Base-by-base conservation (phyloP, 2,113 vertebrate species). In the Dicrurus megarhynchus region DNA sequence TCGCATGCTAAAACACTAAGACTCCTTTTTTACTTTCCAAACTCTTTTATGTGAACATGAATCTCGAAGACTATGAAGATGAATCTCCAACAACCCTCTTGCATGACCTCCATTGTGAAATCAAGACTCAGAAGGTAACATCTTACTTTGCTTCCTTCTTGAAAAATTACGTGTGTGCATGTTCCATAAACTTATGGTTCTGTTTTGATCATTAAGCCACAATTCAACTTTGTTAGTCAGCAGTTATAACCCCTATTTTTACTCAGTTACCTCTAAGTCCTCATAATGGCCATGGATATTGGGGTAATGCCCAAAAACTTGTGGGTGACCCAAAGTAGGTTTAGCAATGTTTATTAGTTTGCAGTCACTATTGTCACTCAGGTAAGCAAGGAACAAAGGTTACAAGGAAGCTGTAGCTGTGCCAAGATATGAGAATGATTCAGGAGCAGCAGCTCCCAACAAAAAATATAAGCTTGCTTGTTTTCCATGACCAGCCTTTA, bases 41-140 rank as follows among this genome's bases (percentile, higher is more conserved):
- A 91, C 26, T 6, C 10, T 47, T 50, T 52, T 74, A 82, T 50
- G 14, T 92, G 74, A 84, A 92, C 13, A 6, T 91, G 73, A 9
- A 1, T 76, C 49, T 84, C 57, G 90, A 98, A 95, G 97, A 97
- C 35, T 96, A 94, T 60, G 95, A 98, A 47, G 98, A 97, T 26
- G 98, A 96, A 77, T 97, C 97, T 92, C 96, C 98, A 63, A 35
- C 97, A 94, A 80, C 95, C 97, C 96, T 98, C 21, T 97, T 98
- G 77, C 97, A 98, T 78, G 98, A 99, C 27, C 79, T 99, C 49
- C 98, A 98, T 35, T 97, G 97, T 15, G 98, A 99, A 76, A 97
- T 98, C 47, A 88, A 64, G 55, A 69, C 75, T 86, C 55, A 99
- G 17, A 99, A 99, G 99, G 99, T 99, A 98, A 78, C 6, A 1